Base-by-base conservation (phyloP, 1,140 invertebrate genomes). In the Pseudomyrmex dendroicus region DNA sequence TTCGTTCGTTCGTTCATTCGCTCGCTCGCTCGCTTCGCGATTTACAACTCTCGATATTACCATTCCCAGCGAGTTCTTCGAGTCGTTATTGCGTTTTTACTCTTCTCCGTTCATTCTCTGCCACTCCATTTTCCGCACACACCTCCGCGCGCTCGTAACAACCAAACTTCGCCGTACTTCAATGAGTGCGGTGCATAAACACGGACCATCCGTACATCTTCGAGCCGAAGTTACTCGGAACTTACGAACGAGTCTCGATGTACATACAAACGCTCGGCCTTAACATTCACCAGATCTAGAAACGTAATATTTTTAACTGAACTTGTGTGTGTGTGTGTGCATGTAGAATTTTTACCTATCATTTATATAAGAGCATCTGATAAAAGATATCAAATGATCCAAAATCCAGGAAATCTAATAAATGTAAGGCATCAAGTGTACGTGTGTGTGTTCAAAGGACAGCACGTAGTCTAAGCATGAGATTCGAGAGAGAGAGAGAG, bases 41-140 rank as follows among this genome's bases (percentile, higher is more conserved):
- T 80, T 80, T 80, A 80, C 76, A 80, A 80, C 76, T 80, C 76
- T 80, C 76, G 76, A 80, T 80, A 80, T 80, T 80, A 80, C 76
- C 76, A 80, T 80, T 80, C 76, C 73, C 44, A 25, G 44, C 66
- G 64, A 78, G 52, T 56, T 59, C 20, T 59, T 78, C 56, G 63
- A 78, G 54, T 72, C 66, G 76, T 80, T 80, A 80, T 80, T 80
- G 76, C 72, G 73, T 77, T 83, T 76, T 83, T 76, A 54, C 61
- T 44, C 62, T 22, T 46, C 72, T 54, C 44, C 56, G 10, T 2
- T 46, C 13, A 15, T 48, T 76, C 57, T 57, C 35, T 15, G 5
- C 13, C n/a, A n/a, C 12, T 50, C 46, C 22, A 46, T 82, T 62
- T 54, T 73, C 67, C 48, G 46, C 48, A 8, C 50, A 64, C 62